Evolutionary conservation across 2,888 invertebrate genomes (phyloP).

Genomic region (Agriopis aurantiaria): DNA sequence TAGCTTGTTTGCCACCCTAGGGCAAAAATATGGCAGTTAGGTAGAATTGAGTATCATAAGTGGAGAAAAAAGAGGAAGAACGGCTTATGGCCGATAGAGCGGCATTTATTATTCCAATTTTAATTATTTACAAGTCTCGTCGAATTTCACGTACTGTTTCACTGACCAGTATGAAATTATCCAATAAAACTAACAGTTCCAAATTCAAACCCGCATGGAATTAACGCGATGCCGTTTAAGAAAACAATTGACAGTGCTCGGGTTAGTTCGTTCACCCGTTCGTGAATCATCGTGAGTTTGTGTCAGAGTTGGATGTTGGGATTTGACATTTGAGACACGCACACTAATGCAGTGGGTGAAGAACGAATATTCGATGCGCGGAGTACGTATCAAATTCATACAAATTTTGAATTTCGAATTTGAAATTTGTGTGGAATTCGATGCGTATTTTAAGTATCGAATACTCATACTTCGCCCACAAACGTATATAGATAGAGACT

Average conservation of each 20-base stretch:
- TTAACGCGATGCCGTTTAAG: conserved; percentile 76
- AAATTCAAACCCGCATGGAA: conserved; percentile 78
- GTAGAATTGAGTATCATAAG: no score
- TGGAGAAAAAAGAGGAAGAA: no score
- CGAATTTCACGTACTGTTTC: conserved; percentile 6
- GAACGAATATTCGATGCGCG: background rate
- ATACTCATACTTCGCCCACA: no score
- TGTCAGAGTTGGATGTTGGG: conserved; percentile 10
- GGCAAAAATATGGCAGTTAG: no score
- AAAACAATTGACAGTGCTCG: conserved; percentile 80
- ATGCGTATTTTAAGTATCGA: no score
- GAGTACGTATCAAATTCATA: no score
- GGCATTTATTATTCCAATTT: background rate
- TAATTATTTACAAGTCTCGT: background rate
- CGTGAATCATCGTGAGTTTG: conserved; percentile 67
- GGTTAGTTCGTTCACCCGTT: conserved; percentile 74
- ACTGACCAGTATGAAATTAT: conserved; percentile 58
- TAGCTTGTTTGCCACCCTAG: no score
- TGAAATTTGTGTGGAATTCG: no score
- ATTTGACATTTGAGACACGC: conserved; percentile 42
- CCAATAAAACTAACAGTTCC: conserved; percentile 62
- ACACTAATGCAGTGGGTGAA: background rate
- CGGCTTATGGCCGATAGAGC: no score
- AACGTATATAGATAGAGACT: no score
- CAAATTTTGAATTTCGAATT: no score